phyloP scores from a whole-genome alignment of 1,140 invertebrate species.

The Vollenhovia emeryi region DNA sequence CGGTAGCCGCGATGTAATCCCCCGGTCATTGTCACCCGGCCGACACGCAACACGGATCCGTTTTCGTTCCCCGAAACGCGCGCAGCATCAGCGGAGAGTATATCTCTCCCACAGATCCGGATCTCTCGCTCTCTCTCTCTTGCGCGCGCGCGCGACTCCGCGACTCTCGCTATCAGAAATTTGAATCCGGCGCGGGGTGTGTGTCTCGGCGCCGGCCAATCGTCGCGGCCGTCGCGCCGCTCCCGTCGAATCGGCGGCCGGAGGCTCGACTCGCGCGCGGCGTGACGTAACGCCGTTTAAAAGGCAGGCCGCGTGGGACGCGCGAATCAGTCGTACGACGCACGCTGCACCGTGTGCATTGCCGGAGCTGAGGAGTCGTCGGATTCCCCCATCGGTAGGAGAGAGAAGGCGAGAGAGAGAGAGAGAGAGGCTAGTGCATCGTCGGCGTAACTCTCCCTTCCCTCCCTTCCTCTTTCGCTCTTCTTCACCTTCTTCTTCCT shows the following conservation, averaged over 20 bases:
- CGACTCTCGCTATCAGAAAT: neutral
- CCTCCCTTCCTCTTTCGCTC: slow-evolving; percentile 42
- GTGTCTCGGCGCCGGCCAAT: neutral
- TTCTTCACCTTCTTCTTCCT: slow-evolving; percentile 20
- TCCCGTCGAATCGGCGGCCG: slow-evolving; percentile 29
- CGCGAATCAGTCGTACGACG: slow-evolving; percentile 64
- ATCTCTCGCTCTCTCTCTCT: neutral
- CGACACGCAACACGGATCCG: slow-evolving; percentile 1
- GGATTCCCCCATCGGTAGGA: neutral
- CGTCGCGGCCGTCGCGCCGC: neutral
- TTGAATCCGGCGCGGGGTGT: slow-evolving; percentile 21
- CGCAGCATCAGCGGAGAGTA: neutral
- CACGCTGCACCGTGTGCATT: slow-evolving; percentile 42
- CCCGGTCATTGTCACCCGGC: slow-evolving; percentile 22
- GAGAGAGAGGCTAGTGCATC: neutral
- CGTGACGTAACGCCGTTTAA: slow-evolving; percentile 52
- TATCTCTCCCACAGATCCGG: neutral
- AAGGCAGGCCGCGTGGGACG: slow-evolving; percentile 61
- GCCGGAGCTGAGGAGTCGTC: neutral
- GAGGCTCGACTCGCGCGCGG: slow-evolving; percentile 50
- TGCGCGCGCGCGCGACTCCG: neutral
- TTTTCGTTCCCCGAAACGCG: slow-evolving; percentile 34
- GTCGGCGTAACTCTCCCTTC: neutral
- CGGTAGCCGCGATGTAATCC: neutral
- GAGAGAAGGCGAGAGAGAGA: neutral